phyloP scores from a whole-genome alignment of 2,888 invertebrate genomes.

The Darwinula stevensoni region DNA sequence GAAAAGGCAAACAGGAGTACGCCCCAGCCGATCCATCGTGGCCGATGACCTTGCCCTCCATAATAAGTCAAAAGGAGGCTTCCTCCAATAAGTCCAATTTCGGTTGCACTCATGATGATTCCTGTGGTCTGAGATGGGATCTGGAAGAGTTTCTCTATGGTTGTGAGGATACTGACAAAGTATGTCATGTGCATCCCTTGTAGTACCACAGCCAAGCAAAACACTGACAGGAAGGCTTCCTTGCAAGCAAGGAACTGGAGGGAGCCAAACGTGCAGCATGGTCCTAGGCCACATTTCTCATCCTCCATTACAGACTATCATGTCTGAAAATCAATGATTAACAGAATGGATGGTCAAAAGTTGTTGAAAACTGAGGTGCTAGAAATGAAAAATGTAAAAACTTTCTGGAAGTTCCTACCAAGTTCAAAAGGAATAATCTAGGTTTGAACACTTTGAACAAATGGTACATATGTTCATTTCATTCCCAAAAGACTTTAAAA shows the following conservation, averaged over 20 bases:
- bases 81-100: slow-evolving; percentile 73
- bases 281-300: no score
- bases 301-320: no score
- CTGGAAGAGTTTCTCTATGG: slow-evolving; percentile 68
- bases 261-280: no score
- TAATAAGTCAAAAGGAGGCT: slow-evolving; percentile 60
- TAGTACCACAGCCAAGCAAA: slow-evolving; percentile 17
- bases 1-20: slow-evolving; percentile 64
- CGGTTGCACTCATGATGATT: slow-evolving; percentile 59
- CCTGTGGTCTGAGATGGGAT: slow-evolving; percentile 74
- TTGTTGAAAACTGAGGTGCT: no score
- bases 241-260: slow-evolving; percentile 47
- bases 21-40: slow-evolving; percentile 74
- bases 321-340: no score
- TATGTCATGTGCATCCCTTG: slow-evolving; percentile 73
- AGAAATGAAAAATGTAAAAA: no score
- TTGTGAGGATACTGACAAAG: slow-evolving; percentile 74
- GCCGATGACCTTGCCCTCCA: slow-evolving; percentile 68
- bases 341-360: no score
- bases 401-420: no score
- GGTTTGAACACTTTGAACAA: no score
- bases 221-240: slow-evolving; percentile 58
- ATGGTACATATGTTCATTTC: no score
- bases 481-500: no score
- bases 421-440: no score